Evolutionary conservation across 2,797 vertebrate species (phyloP).

Genomic region (Diglossa cyanea): DNA sequence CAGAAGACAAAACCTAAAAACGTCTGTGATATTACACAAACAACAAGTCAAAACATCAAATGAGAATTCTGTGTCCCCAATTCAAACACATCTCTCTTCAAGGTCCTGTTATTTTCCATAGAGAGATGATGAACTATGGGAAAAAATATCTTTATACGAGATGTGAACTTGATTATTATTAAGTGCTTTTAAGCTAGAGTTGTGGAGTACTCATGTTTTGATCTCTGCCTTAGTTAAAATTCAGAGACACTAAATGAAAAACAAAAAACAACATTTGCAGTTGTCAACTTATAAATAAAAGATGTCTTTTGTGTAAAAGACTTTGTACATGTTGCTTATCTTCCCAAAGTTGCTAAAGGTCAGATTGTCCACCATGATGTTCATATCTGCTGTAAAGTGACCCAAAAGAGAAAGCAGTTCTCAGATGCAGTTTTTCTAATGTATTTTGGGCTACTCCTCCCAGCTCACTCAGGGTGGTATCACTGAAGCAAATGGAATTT

Average conservation of each 20-base stretch:
- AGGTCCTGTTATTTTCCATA: neutral
- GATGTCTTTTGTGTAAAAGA: neutral
- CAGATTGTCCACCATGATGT: neutral
- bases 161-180: neutral
- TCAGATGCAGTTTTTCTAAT: neutral
- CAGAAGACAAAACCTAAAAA: constrained; percentile 14
- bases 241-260: constrained; percentile 6
- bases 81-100: neutral
- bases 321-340: neutral
- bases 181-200: neutral
- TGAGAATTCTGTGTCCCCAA: neutral
- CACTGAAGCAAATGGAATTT: neutral
- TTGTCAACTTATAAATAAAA: constrained; percentile 3
- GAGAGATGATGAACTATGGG: neutral
- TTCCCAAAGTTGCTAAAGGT: neutral
- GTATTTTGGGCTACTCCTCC: neutral
- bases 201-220: neutral
- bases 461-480: neutral
- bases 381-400: neutral
- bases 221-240: constrained; percentile 39
- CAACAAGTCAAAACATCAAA: neutral
- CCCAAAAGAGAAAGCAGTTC: neutral
- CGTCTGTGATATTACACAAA: neutral
- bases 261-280: neutral
- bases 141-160: neutral